A percentile compares a stretch with the other conserved stretches of the same genome.
Conservation (phyloP, 2,113 vertebrate genomes). For the Nibea albiflora region DNA sequence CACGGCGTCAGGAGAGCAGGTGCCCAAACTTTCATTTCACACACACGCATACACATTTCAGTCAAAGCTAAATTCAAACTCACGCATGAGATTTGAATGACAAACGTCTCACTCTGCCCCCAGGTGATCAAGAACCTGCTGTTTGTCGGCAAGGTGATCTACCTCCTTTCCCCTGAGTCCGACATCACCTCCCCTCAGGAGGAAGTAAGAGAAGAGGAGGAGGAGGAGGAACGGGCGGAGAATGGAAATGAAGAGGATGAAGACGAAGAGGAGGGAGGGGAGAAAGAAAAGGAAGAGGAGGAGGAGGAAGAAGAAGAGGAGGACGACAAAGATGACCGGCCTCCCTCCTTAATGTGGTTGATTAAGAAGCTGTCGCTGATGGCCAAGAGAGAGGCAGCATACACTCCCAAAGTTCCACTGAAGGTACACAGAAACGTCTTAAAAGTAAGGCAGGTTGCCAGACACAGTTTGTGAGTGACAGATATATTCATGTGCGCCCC, state of each 20-base stretch:
- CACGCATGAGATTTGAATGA: background rate
- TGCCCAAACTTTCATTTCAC: slow-evolving; percentile 55
- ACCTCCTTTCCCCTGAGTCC: slow-evolving; percentile 87
- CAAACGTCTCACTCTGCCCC: background rate
- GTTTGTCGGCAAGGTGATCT: slow-evolving; percentile 93
- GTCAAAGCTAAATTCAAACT: background rate
- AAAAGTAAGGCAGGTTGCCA: background rate
- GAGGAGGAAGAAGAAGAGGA: slow-evolving; percentile 59
- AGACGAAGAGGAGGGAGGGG: background rate
- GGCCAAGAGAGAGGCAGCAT: slow-evolving; percentile 92
- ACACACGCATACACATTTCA: background rate
- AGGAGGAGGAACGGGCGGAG: slow-evolving; percentile 30
- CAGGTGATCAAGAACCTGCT: slow-evolving; percentile 97
- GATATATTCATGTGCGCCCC: background rate
- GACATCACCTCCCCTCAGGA: slow-evolving; percentile 56
- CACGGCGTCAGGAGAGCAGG: slow-evolving; percentile 92
- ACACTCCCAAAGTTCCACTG: slow-evolving; percentile 89
- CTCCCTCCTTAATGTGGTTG: slow-evolving; percentile 90
- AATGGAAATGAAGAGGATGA: slow-evolving; percentile 17
- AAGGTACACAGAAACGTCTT: slow-evolving; percentile 83
- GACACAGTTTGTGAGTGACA: no score
- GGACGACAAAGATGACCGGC: slow-evolving; percentile 73
- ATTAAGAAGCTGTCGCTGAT: slow-evolving; percentile 91
- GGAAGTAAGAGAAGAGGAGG: slow-evolving; percentile 27
- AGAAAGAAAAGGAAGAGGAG: slow-evolving; percentile 37